Evolutionary conservation across 30 jellyfish, hydroid and myxozoan species (phyloP).

Genomic region (Hydractinia symbiolongicarpus): DNA sequence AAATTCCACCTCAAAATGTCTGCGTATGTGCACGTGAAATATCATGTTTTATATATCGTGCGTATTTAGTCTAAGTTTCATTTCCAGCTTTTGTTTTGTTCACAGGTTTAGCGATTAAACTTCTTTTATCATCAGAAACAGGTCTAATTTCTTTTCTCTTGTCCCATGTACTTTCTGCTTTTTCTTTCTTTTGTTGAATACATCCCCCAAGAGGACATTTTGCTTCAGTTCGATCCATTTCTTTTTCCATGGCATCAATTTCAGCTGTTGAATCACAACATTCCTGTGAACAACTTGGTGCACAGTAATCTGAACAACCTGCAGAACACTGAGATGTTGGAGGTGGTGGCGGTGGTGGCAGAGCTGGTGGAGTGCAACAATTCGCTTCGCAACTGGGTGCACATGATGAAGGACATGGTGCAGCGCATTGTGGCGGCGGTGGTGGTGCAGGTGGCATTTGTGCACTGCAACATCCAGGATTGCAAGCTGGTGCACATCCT

Average conservation of each 20-base stretch:
- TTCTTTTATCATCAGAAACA: constrained; percentile 65
- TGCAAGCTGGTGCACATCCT: constrained; percentile 3
- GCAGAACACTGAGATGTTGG: constrained; percentile 49
- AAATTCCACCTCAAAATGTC: too few species aligned
- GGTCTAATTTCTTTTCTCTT: constrained; percentile 58
- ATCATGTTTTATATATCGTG: too few species aligned
- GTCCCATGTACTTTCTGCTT: constrained; percentile 53
- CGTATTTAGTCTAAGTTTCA: too few species aligned
- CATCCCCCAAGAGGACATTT: constrained; percentile 30
- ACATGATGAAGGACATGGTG: constrained; percentile 37
- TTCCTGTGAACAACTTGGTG: constrained; percentile 70
- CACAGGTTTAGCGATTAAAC: constrained; percentile 18
- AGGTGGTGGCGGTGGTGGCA: constrained; percentile 57
- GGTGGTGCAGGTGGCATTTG: constrained; percentile 34
- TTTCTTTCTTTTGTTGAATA: constrained; percentile 9
- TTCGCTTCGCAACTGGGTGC: constrained; percentile 30
- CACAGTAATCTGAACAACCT: constrained; percentile 82
- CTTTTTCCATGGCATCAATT: constrained; percentile 73
- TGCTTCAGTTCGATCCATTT: constrained; percentile 40
- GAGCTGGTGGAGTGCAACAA: constrained; percentile 34
- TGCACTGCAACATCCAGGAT: constrained; percentile 31
- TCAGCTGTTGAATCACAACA: constrained; percentile 93
- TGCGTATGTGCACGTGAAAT: too few species aligned
- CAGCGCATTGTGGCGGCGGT: constrained; percentile 27
- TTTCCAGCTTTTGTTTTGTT: neutral